Evolutionary conservation across 30 jellyfish, hydroid and myxozoan genomes (phyloP), one percentile per base, ranked within the genome.

Genomic region (Morbakka virulenta): DNA sequence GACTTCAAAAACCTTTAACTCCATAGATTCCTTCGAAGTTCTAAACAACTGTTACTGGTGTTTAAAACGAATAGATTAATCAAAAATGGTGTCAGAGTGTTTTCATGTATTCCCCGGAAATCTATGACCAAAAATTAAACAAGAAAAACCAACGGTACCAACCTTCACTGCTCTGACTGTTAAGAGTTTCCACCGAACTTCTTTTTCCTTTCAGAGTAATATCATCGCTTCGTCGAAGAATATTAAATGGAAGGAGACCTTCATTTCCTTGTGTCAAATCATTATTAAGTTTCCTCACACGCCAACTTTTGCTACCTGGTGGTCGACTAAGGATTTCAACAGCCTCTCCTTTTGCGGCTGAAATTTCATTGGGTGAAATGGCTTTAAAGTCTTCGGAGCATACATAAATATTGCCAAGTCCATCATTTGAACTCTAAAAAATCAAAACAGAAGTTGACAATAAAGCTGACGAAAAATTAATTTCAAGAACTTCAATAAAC

Each of bases 81-180:
- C n/a, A n/a, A n/a, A n/a, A n/a, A n/a, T n/a, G n/a, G n/a, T n/a
- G n/a, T n/a, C n/a, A n/a, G n/a, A n/a, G n/a, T n/a, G n/a, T n/a
- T n/a, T n/a, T n/a, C n/a, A n/a, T n/a, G n/a, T n/a, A n/a, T n/a
- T n/a, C n/a, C n/a, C n/a, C n/a, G n/a, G n/a, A n/a, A n/a, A n/a
- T n/a, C n/a, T n/a, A n/a, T n/a, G n/a, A n/a, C n/a, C n/a, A n/a
- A n/a, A n/a, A n/a, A n/a, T n/a, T n/a, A n/a, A n/a, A n/a, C n/a
- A n/a, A n/a, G n/a, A n/a, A n/a, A n/a, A n/a, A n/a, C n/a, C n/a
- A n/a, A n/a, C n/a, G n/a, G n/a, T n/a, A 34, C 0, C 32, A 64
- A 92, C 98, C 98, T 85, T 92, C 98, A 50, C 98, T 92, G 81
- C 98, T 92, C 75, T 92, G 98, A 50, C 98, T 92, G 77, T 92